These are phyloP conservation scores for Centropyge bicolor DNA, from an alignment of 2,797 vertebrate species.

Conservation along the genomic window DNA sequence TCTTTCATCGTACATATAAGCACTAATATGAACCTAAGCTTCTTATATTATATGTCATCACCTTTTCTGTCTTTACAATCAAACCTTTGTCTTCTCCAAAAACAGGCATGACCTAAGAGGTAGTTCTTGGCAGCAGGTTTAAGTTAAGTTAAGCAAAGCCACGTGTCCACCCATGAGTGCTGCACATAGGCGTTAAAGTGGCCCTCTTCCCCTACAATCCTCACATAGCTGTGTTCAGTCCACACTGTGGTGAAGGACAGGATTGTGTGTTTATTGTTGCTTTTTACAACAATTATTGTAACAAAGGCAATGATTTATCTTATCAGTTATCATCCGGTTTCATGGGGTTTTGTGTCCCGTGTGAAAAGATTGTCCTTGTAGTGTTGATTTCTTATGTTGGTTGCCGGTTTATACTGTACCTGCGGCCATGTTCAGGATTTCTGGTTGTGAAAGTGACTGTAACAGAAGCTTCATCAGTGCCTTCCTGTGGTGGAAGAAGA, in stretches of 20 bases:
- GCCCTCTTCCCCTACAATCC: background rate
- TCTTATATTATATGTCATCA: background rate
- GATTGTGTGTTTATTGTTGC: background rate
- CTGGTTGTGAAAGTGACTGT: background rate
- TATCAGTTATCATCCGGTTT: background rate
- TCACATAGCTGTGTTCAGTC: background rate
- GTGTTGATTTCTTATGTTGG: background rate
- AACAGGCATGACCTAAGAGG: background rate
- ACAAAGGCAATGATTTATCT: background rate
- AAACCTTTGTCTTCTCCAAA: background rate
- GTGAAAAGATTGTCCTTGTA: background rate
- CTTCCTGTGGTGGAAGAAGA: constrained; percentile 19
- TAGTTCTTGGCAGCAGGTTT: background rate
- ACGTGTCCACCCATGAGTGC: background rate
- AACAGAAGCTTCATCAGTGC: background rate
- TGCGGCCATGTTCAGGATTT: background rate
- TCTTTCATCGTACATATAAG: too few species aligned
- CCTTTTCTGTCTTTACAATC: background rate
- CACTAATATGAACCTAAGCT: background rate
- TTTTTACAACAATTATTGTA: background rate
- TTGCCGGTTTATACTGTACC: background rate
- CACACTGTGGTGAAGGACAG: background rate
- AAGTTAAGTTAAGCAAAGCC: background rate
- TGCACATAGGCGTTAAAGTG: background rate
- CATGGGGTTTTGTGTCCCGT: background rate